Evolutionary conservation across 2,113 vertebrate species (phyloP).

Genomic region (Callaeas wilsoni): DNA sequence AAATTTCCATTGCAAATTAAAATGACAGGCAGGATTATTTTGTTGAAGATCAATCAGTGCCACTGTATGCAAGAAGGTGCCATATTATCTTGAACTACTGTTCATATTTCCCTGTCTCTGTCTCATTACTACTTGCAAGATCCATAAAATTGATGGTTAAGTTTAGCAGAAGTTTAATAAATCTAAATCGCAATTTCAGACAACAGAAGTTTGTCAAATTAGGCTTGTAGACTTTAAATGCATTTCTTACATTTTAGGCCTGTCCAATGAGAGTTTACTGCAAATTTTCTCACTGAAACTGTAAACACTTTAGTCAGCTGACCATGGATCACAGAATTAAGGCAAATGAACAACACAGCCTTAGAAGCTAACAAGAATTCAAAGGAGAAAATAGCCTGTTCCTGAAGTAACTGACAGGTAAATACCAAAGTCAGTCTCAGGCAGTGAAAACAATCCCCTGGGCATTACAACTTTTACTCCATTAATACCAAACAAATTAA

Average conservation of each 20-base stretch:
- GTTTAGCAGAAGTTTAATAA: not conserved
- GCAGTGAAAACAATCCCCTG: not conserved
- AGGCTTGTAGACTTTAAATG: not conserved
- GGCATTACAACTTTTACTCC: constrained; percentile 1
- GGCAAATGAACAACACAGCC: not conserved
- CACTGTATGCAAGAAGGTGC: not conserved
- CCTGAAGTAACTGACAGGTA: not conserved
- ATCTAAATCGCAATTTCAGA: not conserved
- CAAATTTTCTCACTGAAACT: not conserved
- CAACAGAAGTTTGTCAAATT: not conserved
- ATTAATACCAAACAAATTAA: constrained; percentile 49
- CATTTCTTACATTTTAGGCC: not conserved
- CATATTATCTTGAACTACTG: not conserved
- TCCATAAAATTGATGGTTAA: not conserved
- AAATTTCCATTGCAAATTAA: not conserved
- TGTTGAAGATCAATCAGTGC: not conserved
- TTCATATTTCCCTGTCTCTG: not conserved
- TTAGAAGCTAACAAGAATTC: not conserved
- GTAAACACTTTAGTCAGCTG: not conserved
- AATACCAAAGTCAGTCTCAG: not conserved
- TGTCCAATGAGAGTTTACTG: not conserved
- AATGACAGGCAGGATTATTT: not conserved
- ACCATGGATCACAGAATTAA: not conserved
- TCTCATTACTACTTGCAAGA: not conserved
- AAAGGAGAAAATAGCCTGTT: not conserved